Evolutionary conservation across 2,888 invertebrate genomes (phyloP).

Genomic region (Orthonychiurus folsomi): DNA sequence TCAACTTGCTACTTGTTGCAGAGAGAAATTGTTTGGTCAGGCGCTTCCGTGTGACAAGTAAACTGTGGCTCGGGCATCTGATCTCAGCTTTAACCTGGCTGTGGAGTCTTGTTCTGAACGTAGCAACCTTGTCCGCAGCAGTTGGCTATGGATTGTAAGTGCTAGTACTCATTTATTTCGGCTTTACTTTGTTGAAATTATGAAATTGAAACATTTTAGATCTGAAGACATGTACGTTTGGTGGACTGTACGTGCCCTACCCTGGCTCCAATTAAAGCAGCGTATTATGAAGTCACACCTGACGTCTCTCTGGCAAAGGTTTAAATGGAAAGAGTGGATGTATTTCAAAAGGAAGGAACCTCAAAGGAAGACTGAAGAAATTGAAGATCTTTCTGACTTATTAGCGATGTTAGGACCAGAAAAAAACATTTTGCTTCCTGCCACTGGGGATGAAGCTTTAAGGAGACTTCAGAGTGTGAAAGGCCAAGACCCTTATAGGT

Average conservation of each 20-base stretch:
- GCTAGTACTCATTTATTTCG: not conserved
- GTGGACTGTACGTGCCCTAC: slow-evolving; percentile 9
- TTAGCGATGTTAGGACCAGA: slow-evolving; percentile 49
- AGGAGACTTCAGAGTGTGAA: slow-evolving; percentile 82
- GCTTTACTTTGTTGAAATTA: not conserved
- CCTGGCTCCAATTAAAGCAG: not conserved
- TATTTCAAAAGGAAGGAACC: slow-evolving; percentile 12
- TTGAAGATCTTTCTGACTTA: slow-evolving; percentile 19
- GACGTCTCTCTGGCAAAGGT: slow-evolving; percentile 1
- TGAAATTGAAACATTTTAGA: not conserved
- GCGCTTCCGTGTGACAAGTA: slow-evolving; percentile 25
- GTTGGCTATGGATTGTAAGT: slow-evolving; percentile 36
- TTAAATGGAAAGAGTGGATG: slow-evolving; percentile 4
- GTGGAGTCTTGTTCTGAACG: slow-evolving; percentile 35
- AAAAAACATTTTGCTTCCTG: slow-evolving; percentile 69
- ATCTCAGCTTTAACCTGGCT: slow-evolving; percentile 38
- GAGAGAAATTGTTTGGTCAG: slow-evolving; percentile 31
- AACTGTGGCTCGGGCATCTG: slow-evolving; percentile 34
- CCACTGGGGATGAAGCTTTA: slow-evolving; percentile 90
- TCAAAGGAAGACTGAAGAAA: not conserved
- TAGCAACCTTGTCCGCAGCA: slow-evolving; percentile 32
- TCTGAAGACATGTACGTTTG: slow-evolving; percentile 9
- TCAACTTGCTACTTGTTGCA: slow-evolving; percentile 15
- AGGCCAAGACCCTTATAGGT: slow-evolving; percentile 93
- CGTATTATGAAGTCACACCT: not conserved